These are phyloP conservation scores for Thecocarcelia acutangulata DNA, from an alignment of 2,888 invertebrate species.

Conservation along the genomic window DNA sequence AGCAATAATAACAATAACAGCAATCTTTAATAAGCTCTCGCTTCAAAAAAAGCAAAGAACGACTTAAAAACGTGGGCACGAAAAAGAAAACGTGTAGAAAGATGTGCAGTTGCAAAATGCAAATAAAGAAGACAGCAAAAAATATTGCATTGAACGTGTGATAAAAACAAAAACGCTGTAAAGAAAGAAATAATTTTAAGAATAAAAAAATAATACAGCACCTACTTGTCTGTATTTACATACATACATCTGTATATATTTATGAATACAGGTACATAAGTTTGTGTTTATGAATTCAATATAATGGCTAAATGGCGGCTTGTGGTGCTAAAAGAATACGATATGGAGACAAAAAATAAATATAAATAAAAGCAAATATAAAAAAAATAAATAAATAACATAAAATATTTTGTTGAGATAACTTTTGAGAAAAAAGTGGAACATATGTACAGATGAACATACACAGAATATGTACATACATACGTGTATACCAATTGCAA, in stretches of 20 bases:
- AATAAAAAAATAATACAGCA: constrained; percentile 21
- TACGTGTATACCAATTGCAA: too few species aligned
- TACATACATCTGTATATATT: not conserved
- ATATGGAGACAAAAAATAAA: constrained; percentile 1
- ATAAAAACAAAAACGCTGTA: constrained; percentile 20
- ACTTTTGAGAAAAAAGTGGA: too few species aligned
- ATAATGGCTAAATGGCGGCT: not conserved
- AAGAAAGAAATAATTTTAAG: not conserved
- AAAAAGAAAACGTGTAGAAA: constrained; percentile 20
- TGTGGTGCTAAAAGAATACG: constrained; percentile 15
- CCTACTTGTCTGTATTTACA: too few species aligned
- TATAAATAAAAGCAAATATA: not conserved
- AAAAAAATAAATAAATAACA: not conserved
- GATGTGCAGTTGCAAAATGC: constrained; percentile 11
- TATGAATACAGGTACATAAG: not conserved
- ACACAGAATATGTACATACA: too few species aligned
- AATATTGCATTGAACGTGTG: not conserved
- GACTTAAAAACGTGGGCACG: constrained; percentile 9
- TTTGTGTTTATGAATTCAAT: too few species aligned
- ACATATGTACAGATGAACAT: too few species aligned
- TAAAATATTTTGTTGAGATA: not conserved
- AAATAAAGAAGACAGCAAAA: not conserved
- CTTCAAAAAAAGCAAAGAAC: constrained; percentile 9
- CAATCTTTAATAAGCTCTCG: not conserved
- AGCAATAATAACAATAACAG: not conserved